These are phyloP conservation scores for Lates japonicus DNA, from an alignment of 2,797 vertebrate genomes.

Conservation along the genomic window DNA sequence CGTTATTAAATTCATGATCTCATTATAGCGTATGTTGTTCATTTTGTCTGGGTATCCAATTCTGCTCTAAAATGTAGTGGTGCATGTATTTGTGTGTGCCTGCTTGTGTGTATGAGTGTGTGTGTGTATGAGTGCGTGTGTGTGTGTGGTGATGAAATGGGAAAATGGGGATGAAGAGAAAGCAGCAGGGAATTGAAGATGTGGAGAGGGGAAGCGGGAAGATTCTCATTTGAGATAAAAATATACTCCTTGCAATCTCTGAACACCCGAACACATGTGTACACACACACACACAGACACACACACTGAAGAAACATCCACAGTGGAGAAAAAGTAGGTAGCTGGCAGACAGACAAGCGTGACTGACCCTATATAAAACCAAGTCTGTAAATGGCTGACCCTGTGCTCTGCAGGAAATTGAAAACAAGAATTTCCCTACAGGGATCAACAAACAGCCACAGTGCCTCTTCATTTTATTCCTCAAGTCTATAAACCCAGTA, in stretches of 20 bases:
- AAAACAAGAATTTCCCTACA: slow-evolving; percentile 49
- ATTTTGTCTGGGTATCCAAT: slow-evolving; percentile 53
- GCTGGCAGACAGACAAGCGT: slow-evolving; percentile 36
- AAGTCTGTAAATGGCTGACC: slow-evolving; percentile 49
- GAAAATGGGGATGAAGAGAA: slow-evolving; percentile 67
- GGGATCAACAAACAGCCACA: slow-evolving; percentile 42
- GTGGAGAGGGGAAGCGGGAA: slow-evolving; percentile 56
- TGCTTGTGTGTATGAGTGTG: slow-evolving; percentile 15
- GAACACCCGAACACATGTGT: slow-evolving; percentile 20
- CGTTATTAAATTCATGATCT: slow-evolving; percentile 70
- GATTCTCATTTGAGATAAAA: slow-evolving; percentile 83
- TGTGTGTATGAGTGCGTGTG: no score
- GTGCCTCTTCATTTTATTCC: slow-evolving; percentile 20
- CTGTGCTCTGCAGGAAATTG: slow-evolving; percentile 41
- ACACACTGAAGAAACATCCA: slow-evolving; percentile 26
- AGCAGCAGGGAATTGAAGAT: slow-evolving; percentile 72
- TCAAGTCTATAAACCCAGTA: slow-evolving; percentile 17
- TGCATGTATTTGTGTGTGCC: slow-evolving; percentile 17
- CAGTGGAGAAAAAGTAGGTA: slow-evolving; percentile 19
- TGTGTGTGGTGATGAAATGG: slow-evolving; percentile 47
- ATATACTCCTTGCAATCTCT: slow-evolving; percentile 61
- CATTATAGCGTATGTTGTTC: slow-evolving; percentile 65
- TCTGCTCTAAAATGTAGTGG: slow-evolving; percentile 40
- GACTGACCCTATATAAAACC: slow-evolving; percentile 37
- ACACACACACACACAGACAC: slow-evolving; percentile 8